phyloP scores from a whole-genome alignment of 2,113 vertebrate species.

The Monopterus albus region DNA sequence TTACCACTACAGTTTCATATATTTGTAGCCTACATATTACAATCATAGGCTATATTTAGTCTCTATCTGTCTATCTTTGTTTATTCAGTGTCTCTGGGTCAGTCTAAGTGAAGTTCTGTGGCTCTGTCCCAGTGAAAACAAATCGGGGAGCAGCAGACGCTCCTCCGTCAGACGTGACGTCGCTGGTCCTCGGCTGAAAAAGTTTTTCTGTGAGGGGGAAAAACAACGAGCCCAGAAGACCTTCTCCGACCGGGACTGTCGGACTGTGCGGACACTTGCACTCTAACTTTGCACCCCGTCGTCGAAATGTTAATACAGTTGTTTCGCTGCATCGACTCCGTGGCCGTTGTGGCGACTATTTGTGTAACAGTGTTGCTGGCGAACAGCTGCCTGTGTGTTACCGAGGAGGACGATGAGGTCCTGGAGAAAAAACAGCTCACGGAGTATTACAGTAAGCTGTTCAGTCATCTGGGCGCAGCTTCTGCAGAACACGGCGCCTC shows the following conservation, averaged over 20 bases:
- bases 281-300: constrained; percentile 23
- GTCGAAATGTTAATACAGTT: constrained; percentile 72
- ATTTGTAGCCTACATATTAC: no score
- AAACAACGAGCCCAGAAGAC: constrained; percentile 16
- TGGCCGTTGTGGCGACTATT: constrained; percentile 43
- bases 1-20: no score
- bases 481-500: no score
- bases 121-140: constrained; percentile 35
- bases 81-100: no score
- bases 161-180: constrained; percentile 80
- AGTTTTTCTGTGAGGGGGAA: constrained; percentile 55
- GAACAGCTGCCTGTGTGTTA: constrained; percentile 56
- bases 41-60: no score
- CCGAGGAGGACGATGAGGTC: constrained; percentile 67
- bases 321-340: constrained; percentile 29
- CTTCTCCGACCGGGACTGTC: constrained; percentile 27
- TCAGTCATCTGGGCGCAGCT: neutral
- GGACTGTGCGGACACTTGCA: constrained; percentile 64
- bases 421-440: constrained; percentile 68
- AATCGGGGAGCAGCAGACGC: constrained; percentile 42
- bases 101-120: no score
- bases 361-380: constrained; percentile 54
- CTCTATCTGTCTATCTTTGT: neutral
- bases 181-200: constrained; percentile 67
- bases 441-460: constrained; percentile 81